Percentiles rank a stretch among this genome's conserved stretches.
These are phyloP conservation scores for Rutpela maculata DNA, from an alignment of 2,888 invertebrate species.

Conservation along the genomic window DNA sequence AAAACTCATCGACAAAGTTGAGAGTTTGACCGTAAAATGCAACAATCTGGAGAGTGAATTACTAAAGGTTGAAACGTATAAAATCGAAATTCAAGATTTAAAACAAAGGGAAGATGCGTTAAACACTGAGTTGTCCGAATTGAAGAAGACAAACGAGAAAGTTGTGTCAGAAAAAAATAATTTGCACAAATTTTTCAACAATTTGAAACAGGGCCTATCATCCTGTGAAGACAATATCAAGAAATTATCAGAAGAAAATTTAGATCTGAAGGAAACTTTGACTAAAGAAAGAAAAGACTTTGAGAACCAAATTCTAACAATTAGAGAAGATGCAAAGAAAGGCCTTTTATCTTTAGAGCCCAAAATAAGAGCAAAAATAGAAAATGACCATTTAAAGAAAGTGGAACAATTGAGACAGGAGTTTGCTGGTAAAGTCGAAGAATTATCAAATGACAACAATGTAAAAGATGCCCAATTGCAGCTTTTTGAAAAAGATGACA, in stretches of 20 bases:
- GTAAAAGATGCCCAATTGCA: conserved; percentile 74
- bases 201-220: conserved; percentile 52
- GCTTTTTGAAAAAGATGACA: conserved; percentile 74
- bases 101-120: conserved; percentile 58
- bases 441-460: conserved; percentile 59
- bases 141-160: conserved; percentile 14
- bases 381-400: conserved; percentile 60
- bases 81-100: conserved; percentile 62
- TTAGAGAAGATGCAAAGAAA: conserved; percentile 73
- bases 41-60: conserved; percentile 68
- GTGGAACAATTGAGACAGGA: conserved; percentile 61
- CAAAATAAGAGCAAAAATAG: conserved; percentile 65
- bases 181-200: conserved; percentile 44
- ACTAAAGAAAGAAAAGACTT: conserved; percentile 72
- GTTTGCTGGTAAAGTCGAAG: conserved; percentile 64
- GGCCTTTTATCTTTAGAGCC: conserved; percentile 67
- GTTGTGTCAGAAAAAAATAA: conserved; percentile 38
- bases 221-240: conserved; percentile 50
- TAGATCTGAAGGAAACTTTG: conserved; percentile 50
- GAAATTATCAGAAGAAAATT: conserved; percentile 50
- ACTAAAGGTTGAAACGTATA: conserved; percentile 68
- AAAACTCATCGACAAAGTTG: conserved; percentile 71
- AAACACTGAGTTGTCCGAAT: conserved; percentile 35
- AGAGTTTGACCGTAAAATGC: conserved; percentile 66
- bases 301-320: conserved; percentile 74